Base-by-base conservation (phyloP, 2,797 vertebrate genomes). In the Uromys caudimaculatus region DNA sequence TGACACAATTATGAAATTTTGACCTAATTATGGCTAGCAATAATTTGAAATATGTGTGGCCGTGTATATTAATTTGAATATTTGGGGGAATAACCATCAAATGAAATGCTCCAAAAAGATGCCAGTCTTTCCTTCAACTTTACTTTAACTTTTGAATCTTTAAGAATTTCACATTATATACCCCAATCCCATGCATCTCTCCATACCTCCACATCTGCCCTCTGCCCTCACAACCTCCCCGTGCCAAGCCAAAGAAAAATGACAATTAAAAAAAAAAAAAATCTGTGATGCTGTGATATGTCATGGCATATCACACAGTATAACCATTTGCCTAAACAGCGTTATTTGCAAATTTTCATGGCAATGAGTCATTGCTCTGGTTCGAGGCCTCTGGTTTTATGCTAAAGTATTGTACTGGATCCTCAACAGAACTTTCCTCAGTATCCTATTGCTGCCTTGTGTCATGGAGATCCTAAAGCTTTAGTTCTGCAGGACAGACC, bases 21-120 rank as follows among this genome's bases (percentile, higher is more conserved):
- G 41, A 60, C 44, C 89, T 93, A 50, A 93, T 94, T 91, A 64
- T 47, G 17, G 21, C 50, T 87, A 95, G 17, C 83, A 38, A 78
- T 79, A 38, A 79, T 90, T 73, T 64, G 71, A 77, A 77, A 14
- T 81, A 14, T 76, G 60, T 41, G n/a, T 71, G 52, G 14, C 9
- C 88, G 29, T n/a, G 29, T 67, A 62, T 87, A 67, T 82, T 92
- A 78, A 44, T 71, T 91, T 83, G 13, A 92, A 81, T 87, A 95
- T 44, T 94, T 79, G 14, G 81, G 35, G 19, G 90, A 87, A 67
- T 85, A 27, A 54, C 56, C 82, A 90, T 2, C 67, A 29, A 88
- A 76, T 64, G 35, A 92, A 96, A 84, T 58, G 17, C 90, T 60
- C 78, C 86, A 94, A 84, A 84, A 94, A 35, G 23, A 60, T 41